Base-by-base conservation (phyloP, 2,888 invertebrate species). In the Aphidius colemani region DNA sequence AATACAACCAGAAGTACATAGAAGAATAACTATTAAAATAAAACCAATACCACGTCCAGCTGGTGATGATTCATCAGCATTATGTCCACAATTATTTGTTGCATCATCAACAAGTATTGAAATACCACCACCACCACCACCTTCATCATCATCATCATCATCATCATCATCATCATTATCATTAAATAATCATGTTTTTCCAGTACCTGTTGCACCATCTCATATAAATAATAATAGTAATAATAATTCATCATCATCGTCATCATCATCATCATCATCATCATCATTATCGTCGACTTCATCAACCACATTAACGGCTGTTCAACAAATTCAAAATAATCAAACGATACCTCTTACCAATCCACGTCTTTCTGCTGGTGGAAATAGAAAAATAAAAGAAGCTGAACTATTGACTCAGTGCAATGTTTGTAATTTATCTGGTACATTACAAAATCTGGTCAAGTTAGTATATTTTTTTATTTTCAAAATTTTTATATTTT, bases 11-110 rank as follows among this genome's bases (percentile, higher is more conserved):
- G 80, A 82, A 70, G 70, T 79, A 66, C 90, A 89, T 81, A 90
- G 92, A 40, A 88, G 92, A 77, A 93, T 93, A 62, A 93, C 92
- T 65, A 92, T 93, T 58, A 93, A 93, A 85, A 90, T 92, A 67
- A 91, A 91, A 79, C 90, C 91, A 6, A 90, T 91, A 73, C 91
- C 91, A 6, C 86, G 93, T 74, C 92, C 91, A 13, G 92, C 91
- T 63, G 93, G 93, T 2, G 89, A 90, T 45, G 83, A 86, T 41
- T 83, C 85, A 2, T 85, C 85, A 0, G 84, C 84, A 66, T 84
- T 85, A n/a, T 91, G 90, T 75, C 90, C 91, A 0, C 91, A 92
- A 77, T 89, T 92, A 84, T 92, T 92, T 48, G 75, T 80, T 48
- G 82, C 78, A 7, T 79, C 84, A 71, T 76, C 83, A 30, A 80